phyloP scores from a whole-genome alignment of 2,113 vertebrate species.

The Gulo gulo region DNA sequence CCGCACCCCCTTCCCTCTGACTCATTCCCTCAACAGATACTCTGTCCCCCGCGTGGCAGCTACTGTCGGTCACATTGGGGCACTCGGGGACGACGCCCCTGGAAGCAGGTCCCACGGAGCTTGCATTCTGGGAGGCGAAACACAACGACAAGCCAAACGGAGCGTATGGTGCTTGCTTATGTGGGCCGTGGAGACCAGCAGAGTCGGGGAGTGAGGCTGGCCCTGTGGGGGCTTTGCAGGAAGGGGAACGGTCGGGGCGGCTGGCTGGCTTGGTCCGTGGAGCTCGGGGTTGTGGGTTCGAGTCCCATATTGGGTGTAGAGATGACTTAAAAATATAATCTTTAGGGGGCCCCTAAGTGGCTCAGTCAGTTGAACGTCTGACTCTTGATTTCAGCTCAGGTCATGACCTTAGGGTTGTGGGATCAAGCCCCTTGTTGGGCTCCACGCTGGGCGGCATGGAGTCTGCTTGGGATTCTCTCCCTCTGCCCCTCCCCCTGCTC shows the following conservation, averaged over 20 bases:
- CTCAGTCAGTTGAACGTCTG: no score
- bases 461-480: background rate
- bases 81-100: background rate
- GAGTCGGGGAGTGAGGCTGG: rapidly evolving
- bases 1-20: background rate
- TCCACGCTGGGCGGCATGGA: background rate
- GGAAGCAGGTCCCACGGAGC: background rate
- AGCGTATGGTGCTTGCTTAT: rapidly evolving
- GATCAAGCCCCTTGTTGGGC: background rate
- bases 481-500: background rate
- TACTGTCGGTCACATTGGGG: background rate
- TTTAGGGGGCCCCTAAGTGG: background rate
- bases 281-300: background rate
- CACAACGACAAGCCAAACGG: background rate
- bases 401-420: background rate
- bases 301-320: background rate
- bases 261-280: background rate
- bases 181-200: background rate
- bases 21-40: background rate
- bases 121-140: background rate
- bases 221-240: rapidly evolving
- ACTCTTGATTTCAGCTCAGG: background rate
- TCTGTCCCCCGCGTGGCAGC: background rate
- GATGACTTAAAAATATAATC: background rate
- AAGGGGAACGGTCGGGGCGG: background rate